Evolutionary conservation across 2,113 vertebrate genomes (phyloP).

Genomic region (Pseudois nayaur): DNA sequence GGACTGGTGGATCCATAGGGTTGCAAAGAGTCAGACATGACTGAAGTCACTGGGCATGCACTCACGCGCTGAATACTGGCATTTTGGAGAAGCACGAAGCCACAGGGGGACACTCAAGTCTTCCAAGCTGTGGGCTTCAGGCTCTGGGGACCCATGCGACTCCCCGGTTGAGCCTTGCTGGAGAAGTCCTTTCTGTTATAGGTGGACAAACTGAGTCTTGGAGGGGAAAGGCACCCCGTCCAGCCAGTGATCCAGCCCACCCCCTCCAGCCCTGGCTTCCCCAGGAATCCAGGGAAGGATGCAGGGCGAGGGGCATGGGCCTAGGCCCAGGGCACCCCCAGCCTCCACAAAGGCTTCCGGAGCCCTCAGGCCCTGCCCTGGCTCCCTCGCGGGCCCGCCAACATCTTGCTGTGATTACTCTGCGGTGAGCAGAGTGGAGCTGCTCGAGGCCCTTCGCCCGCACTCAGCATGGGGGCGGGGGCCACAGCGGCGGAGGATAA

Average conservation of each 20-base stretch:
- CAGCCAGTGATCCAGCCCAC: background rate
- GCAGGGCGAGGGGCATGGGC: background rate
- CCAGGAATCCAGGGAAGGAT: background rate
- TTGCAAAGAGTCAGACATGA: background rate
- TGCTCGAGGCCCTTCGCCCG: background rate
- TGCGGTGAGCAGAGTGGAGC: background rate
- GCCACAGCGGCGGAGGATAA: fast-evolving
- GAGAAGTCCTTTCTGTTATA: background rate
- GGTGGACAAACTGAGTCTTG: background rate
- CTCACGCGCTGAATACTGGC: fast-evolving
- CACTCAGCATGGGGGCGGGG: background rate
- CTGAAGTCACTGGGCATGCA: background rate
- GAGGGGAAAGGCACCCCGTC: background rate
- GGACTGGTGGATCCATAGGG: background rate
- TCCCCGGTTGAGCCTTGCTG: background rate
- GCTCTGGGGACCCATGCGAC: background rate
- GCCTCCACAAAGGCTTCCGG: background rate
- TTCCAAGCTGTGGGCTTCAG: background rate
- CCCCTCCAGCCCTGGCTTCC: background rate
- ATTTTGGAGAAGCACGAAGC: background rate
- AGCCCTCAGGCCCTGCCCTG: background rate
- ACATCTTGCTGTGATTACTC: conserved; percentile 68
- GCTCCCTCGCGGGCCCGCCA: background rate
- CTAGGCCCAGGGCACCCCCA: too few relatives aligned
- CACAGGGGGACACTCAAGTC: fast-evolving